Base-by-base conservation (phyloP, 2,888 invertebrate genomes). In the Aporophyla lueneburgensis region DNA sequence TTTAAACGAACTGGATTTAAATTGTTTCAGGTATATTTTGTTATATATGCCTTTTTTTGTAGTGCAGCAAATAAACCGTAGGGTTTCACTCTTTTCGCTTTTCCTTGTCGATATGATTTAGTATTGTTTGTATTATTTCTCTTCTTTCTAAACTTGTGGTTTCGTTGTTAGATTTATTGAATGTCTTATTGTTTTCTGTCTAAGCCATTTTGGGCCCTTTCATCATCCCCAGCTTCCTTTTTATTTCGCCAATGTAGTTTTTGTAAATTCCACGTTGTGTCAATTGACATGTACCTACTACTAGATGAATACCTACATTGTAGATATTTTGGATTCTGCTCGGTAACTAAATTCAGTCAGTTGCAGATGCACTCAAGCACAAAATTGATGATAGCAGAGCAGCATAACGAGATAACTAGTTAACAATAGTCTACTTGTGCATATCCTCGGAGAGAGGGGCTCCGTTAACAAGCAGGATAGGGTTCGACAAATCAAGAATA, bases 401-500 rank as follows among this genome's bases (percentile, higher is more conserved):
- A 40, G 56, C 33, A 33, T 33, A 33, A 43, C 21, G 12, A 10
- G n/a, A 33, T 61, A 65, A 58, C 14, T 46, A 56, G 46, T 40
- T 46, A 21, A 33, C 21, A 69, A 69, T 67, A 14, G 10, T 33
- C 19, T 40, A 68, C 21, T 49, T 54, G 33, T 58, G 58, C 77
- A 67, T 81, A 63, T 78, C 78, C 63, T 67, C 78, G 58, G 49
- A 27, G 59, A 72, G 73, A 69, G 83, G 84, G 74, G 62, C 69
- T 78, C 56, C 46, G 66, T 68, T 81, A 84, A 84, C 84, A 70
- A 80, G 81, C 74, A 51, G 51, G 71, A 76, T 67, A 71, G 81
- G 81, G 84, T 80, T 79, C 85, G 40, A 63, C 67, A 58, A 81
- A 84, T 84, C 76, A 59, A 71, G 76, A 71, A 81, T 56, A 81